Conservation (phyloP, 2,888 invertebrate species). For the Nephrotoma guestfalica region DNA sequence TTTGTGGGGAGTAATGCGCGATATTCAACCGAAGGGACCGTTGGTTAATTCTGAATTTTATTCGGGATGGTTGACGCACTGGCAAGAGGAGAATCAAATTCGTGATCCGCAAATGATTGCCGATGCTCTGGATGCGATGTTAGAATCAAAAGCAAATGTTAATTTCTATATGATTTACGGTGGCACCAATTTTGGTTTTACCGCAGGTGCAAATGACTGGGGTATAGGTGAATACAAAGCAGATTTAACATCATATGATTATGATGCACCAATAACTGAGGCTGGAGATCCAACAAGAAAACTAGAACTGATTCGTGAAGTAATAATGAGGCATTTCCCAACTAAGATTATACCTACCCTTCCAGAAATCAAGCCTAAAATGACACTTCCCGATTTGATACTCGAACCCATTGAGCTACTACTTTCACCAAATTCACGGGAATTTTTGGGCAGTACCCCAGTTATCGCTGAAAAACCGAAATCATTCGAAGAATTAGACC, state of each 20-base stretch:
- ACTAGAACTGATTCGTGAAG: constrained; percentile 52
- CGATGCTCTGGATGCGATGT: constrained; percentile 32
- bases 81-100: constrained; percentile 52
- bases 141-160: constrained; percentile 42
- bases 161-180: constrained; percentile 90
- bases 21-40: constrained; percentile 51
- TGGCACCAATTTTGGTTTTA: constrained; percentile 72
- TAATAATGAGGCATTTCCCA: constrained; percentile 27
- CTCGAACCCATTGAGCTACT: constrained; percentile 31
- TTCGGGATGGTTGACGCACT: constrained; percentile 85
- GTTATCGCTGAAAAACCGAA: constrained; percentile 28
- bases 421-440: constrained; percentile 20
- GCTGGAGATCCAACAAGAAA: constrained; percentile 78
- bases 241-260: constrained; percentile 78
- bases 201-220: constrained; percentile 35
- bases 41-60: constrained; percentile 84
- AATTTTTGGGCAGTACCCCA: constrained; percentile 17
- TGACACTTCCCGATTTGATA: constrained; percentile 44
- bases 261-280: constrained; percentile 78
- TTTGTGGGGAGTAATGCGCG: constrained; percentile 35
- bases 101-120: constrained; percentile 38
- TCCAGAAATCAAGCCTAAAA: constrained; percentile 41
- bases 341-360: constrained; percentile 36
- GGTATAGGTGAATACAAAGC: constrained; percentile 36
- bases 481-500: constrained; percentile 46